Evolutionary conservation across 2,888 invertebrate genomes (phyloP).

Genomic region (Caenorhabditis sulstoni): DNA sequence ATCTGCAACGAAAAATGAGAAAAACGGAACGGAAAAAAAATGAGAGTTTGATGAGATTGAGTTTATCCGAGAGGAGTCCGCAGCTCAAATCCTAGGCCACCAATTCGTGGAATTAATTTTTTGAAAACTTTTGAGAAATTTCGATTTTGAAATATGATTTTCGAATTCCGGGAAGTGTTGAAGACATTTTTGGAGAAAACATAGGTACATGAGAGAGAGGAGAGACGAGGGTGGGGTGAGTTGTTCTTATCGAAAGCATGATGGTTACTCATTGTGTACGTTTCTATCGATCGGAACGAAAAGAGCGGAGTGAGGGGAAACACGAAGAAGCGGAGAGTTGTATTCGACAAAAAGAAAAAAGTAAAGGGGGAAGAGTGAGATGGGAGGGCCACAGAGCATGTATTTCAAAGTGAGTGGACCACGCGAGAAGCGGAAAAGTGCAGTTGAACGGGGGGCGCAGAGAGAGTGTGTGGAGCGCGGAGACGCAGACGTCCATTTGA

Average conservation of each 20-base stretch:
- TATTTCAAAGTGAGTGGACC: slow-evolving; percentile 18
- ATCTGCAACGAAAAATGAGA: slow-evolving; percentile 51
- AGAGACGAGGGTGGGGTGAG: slow-evolving; percentile 2
- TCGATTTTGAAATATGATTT: neutral
- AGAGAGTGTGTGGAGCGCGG: slow-evolving; percentile 6
- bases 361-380: slow-evolving; percentile 16
- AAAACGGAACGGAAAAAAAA: too few relatives aligned
- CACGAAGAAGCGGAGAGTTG: neutral
- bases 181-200: neutral
- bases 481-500: slow-evolving; percentile 42
- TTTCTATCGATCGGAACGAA: slow-evolving; percentile 16
- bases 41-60: too few relatives aligned
- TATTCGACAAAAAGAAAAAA: neutral
- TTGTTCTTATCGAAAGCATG: slow-evolving; percentile 26
- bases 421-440: slow-evolving; percentile 34
- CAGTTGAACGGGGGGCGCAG: slow-evolving; percentile 21
- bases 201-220: slow-evolving; percentile 1
- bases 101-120: neutral
- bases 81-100: too few relatives aligned
- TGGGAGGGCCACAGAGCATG: slow-evolving; percentile 21
- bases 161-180: neutral
- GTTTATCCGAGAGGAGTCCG: too few relatives aligned
- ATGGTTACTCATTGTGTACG: slow-evolving; percentile 38
- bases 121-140: neutral
- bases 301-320: neutral